Evolutionary conservation across 2,797 vertebrate genomes (phyloP), one percentile per base, ranked within the genome.

Genomic region (Pangasius macronema): DNA sequence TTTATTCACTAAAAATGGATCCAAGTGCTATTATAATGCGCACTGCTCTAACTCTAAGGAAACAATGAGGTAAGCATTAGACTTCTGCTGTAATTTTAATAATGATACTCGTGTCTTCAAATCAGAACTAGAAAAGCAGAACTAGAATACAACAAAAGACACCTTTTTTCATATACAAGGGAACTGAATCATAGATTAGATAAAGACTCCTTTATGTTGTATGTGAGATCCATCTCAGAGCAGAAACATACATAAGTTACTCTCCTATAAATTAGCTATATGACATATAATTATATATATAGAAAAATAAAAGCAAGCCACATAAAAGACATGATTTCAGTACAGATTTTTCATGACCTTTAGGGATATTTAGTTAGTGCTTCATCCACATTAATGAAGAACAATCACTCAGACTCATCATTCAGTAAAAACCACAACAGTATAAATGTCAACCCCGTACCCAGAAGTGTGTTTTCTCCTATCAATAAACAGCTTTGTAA

Each of bases 401-500:
- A 18, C 27, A 77, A n/a, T 33, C 49, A 33, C 8, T 55, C 18
- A 33, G 46, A 55, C 22, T 27, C 13, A 11, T 55, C 76, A 57
- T 57, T 80, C 3, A 61, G 16, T 42, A 61, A 77, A 53, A 36
- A 55, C n/a, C 14, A 55, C 49, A 57, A 72, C 11, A 55, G 51
- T 20, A 42, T 63, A 82, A 61, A 81, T 53, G n/a, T 39, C 65
- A 30, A 33, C 10, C 49, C 51, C 33, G 16, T 36, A 39, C 55
- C 3, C 20, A 80, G 20, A 80, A 59, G 77, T 55, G 49, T 0
- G 16, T 53, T 51, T 76, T 76, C 27, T 30, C 13, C 30, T 1
- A 42, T 81, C 85, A 86, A 70, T 84, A 84, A 89, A 86, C 36
- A 86, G 87, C 85, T 83, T 82, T 83, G 89, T 77, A 55, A 82